Percentiles rank a stretch among this genome's conserved stretches.
phyloP scores from a whole-genome alignment of 1,140 invertebrate genomes.

The Ips nitidus region DNA sequence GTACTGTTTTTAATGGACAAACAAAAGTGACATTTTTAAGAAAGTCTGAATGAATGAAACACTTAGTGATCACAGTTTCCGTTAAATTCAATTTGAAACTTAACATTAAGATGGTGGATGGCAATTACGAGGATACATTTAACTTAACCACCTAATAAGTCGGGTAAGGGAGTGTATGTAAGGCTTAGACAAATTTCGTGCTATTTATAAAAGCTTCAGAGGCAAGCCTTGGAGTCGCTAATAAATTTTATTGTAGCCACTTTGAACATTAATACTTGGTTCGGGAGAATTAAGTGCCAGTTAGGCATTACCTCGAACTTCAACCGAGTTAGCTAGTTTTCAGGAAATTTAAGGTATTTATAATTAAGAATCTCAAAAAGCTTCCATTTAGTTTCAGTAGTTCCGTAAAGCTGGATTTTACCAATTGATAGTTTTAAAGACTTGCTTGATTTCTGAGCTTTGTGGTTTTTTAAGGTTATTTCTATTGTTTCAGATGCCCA shows the following conservation, averaged over 20 bases:
- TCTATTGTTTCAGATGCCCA: slow-evolving; percentile 71
- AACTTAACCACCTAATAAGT: slow-evolving; percentile 20
- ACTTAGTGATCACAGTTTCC: too few species aligned
- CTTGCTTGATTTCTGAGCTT: too few species aligned
- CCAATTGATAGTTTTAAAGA: too few species aligned
- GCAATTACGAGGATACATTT: neutral
- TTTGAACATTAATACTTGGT: slow-evolving; percentile 21
- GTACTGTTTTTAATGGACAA: too few species aligned
- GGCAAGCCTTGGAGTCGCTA: slow-evolving; percentile 14
- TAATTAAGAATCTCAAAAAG: neutral
- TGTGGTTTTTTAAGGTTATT: neutral
- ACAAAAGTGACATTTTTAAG: too few species aligned
- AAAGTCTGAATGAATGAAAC: too few species aligned
- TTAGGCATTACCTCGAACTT: slow-evolving; percentile 10
- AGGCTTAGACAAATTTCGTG: slow-evolving; percentile 22
- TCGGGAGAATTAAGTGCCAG: slow-evolving; percentile 16
- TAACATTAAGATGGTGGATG: too few species aligned
- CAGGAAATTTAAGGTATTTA: neutral
- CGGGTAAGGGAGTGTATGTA: slow-evolving; percentile 15
- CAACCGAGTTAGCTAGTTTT: slow-evolving; percentile 3
- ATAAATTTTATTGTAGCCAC: slow-evolving; percentile 30
- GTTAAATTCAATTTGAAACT: too few species aligned
- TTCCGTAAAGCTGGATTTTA: too few species aligned
- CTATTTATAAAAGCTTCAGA: slow-evolving; percentile 30
- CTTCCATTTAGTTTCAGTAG: too few species aligned